These are phyloP conservation scores for Galagoides demidoff DNA, from an alignment of 2,797 vertebrate species.

Conservation along the genomic window DNA sequence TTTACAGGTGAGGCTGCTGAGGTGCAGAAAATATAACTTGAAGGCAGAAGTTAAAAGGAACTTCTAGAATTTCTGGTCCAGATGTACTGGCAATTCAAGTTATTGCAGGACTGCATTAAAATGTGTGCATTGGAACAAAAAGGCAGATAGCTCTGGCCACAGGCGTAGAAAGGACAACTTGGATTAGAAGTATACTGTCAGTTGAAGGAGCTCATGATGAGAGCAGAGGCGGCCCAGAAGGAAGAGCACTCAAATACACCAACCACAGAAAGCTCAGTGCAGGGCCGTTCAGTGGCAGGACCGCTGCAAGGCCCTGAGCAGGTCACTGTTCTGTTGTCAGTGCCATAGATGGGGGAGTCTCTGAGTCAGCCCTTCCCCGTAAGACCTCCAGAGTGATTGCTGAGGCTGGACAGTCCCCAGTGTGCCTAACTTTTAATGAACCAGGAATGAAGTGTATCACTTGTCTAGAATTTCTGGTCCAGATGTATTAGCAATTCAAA, in stretches of 20 bases:
- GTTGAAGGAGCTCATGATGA: not conserved
- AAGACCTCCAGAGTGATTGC: not conserved
- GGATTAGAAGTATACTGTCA: not conserved
- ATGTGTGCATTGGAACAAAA: too few species aligned
- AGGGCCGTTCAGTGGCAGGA: accelerated
- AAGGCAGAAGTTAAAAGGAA: not conserved
- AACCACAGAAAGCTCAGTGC: not conserved
- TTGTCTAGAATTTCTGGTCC: not conserved
- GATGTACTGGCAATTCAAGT: not conserved
- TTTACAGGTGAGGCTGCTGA: not conserved
- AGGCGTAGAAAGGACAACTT: not conserved
- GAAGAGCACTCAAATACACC: not conserved
- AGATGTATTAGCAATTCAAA: not conserved
- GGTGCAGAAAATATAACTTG: not conserved
- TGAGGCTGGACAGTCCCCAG: not conserved
- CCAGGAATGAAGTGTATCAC: not conserved
- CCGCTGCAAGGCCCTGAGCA: accelerated
- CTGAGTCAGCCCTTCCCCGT: not conserved
- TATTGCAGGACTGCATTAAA: not conserved
- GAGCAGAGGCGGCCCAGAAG: not conserved
- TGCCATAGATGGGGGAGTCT: not conserved
- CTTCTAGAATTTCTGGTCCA: not conserved
- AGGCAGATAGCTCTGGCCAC: not conserved
- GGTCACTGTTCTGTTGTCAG: not conserved
- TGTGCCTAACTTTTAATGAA: not conserved